A percentile compares a stretch with the other conserved stretches of the same genome.
These are phyloP conservation scores for Syndactyla subalaris DNA, from an alignment of 2,797 vertebrate genomes.

Conservation along the genomic window DNA sequence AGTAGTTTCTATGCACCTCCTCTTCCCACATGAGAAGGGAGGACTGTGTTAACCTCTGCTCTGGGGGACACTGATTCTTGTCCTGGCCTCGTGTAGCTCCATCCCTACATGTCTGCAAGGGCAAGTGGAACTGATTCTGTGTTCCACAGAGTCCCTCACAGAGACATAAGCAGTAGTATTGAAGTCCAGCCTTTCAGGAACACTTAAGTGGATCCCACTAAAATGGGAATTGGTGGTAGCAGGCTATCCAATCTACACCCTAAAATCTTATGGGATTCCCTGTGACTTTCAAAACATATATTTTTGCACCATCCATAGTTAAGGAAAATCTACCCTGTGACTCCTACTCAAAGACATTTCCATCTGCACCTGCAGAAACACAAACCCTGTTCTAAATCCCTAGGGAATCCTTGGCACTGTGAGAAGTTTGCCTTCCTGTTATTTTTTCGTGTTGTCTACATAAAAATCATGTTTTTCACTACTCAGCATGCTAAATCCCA, in stretches of 20 bases:
- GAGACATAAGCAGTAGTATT: not conserved
- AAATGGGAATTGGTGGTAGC: not conserved
- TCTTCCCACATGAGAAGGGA: not conserved
- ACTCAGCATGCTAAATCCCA: not conserved
- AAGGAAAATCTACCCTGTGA: not conserved
- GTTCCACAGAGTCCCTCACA: fast-evolving
- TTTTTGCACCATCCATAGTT: not conserved
- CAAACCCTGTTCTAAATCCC: not conserved
- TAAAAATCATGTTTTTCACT: not conserved
- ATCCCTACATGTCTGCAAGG: not conserved
- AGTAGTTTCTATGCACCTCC: not conserved
- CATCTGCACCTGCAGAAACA: not conserved
- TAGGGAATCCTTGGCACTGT: not conserved
- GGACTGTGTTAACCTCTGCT: not conserved
- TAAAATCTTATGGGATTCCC: not conserved
- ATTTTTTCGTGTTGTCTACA: not conserved
- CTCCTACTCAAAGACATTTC: not conserved
- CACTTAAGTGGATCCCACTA: not conserved
- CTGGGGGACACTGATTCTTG: not conserved
- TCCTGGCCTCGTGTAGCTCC: not conserved
- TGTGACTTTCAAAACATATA: not conserved
- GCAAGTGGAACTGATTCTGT: not conserved
- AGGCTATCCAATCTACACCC: not conserved
- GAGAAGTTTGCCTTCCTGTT: not conserved
- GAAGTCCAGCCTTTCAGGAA: not conserved